Evolutionary conservation across 1,140 invertebrate species (phyloP), one percentile per base, ranked within the genome.

Genomic region (Drosophila miranda): DNA sequence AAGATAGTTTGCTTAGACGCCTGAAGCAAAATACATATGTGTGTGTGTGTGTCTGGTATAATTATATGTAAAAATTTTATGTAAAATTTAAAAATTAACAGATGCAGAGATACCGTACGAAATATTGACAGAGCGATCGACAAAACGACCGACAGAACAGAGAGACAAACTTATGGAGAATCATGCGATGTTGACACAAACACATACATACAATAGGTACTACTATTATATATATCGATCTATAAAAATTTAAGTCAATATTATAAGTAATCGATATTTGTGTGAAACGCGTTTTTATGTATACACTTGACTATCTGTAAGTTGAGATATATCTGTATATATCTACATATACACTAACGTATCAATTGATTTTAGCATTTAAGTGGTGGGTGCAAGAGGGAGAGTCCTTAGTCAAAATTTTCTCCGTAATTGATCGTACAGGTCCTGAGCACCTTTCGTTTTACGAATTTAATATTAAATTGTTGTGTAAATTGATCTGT

Each of bases 321-420:
- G 50, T 57, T 42, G 73, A 11, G 9, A 34, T 34, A 72, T 72
- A 84, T 83, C 79, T 84, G 72, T 75, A 84, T 76, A 83, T 82
- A 82, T 48, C 64, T 42, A 52, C 64, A 68, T 82, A 73, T 63
- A 7, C 0, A 8, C 28, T 8, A 30, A 30, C 28, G 54, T 63
- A 77, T 76, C 62, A 64, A 83, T 75, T 70, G 60, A 81, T 68
- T 49, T 63, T 26, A 26, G 23, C 0, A 26, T 26, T 26, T 26
- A 26, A 26, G 23, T 26, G 5, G 23, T 26, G 5, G 23, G 23
- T 26, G 23, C 23, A 26, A 26, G 67, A 59, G 66, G 23, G 19
- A 19, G 19, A 45, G n/a, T 11, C 50, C 41, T 6, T 3, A 38
- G 19, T 16, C 55, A 28, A 23, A 14, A 30, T 30, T 30, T 7